Percentiles rank a stretch among this genome's conserved stretches.
These are phyloP conservation scores for Drosophila buzzatii DNA, from an alignment of 2,888 invertebrate genomes.

Conservation along the genomic window DNA sequence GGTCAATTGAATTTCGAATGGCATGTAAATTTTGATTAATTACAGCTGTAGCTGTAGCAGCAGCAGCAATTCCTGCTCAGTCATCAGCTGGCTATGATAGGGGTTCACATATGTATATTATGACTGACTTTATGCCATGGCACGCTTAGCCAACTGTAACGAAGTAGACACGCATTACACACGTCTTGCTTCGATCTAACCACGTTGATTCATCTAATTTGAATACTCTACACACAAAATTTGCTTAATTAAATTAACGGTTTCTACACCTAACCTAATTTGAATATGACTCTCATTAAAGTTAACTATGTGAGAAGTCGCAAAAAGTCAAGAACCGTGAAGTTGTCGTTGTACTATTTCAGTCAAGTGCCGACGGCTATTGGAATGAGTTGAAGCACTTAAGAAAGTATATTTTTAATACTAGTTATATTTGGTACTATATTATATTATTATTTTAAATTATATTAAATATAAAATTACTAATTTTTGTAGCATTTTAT, in stretches of 20 bases:
- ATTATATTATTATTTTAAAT: not conserved
- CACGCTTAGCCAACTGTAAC: conserved; percentile 26
- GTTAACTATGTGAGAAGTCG: not conserved
- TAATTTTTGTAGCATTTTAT: not conserved
- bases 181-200: conserved; percentile 16
- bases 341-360: conserved; percentile 11
- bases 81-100: conserved; percentile 33
- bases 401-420: not conserved
- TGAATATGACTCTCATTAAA: conserved; percentile 39
- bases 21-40: conserved; percentile 74
- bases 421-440: not conserved
- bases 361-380: conserved; percentile 29
- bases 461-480: not conserved
- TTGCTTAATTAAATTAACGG: conserved; percentile 49
- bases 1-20: conserved; percentile 68
- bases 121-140: conserved; percentile 18
- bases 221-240: conserved; percentile 49
- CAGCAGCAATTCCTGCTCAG: conserved; percentile 15
- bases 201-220: conserved; percentile 34
- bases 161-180: conserved; percentile 8
- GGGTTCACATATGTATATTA: conserved; percentile 15
- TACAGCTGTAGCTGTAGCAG: conserved; percentile 8
- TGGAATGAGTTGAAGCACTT: not conserved
- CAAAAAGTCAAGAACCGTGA: conserved; percentile 27
- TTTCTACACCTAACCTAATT: conserved; percentile 34